Evolutionary conservation across 2,113 vertebrate species (phyloP).

Genomic region (Cheilinus undulatus): DNA sequence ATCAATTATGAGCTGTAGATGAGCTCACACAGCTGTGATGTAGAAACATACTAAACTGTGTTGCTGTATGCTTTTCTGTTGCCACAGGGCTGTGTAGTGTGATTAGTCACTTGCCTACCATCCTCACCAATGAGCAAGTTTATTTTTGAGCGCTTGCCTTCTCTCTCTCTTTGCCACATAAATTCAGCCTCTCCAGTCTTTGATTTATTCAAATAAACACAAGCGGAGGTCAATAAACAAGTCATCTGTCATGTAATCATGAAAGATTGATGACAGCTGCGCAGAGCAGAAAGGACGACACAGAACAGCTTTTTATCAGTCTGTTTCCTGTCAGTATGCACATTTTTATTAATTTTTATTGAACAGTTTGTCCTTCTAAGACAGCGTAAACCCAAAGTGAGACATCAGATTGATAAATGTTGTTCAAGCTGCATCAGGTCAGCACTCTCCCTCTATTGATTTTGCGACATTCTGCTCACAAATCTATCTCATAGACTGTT

Average conservation of each 20-base stretch:
- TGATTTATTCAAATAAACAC: constrained; percentile 11
- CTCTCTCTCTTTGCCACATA: neutral
- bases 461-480: constrained; percentile 37
- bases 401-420: constrained; percentile 39
- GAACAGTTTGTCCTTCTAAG: neutral
- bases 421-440: constrained; percentile 20
- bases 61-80: constrained; percentile 9
- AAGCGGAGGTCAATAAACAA: constrained; percentile 3
- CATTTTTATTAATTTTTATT: neutral
- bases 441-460: constrained; percentile 29
- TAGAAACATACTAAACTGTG: constrained; percentile 2
- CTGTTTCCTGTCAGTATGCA: neutral
- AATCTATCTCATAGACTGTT: constrained; percentile 38
- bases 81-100: neutral
- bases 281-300: neutral
- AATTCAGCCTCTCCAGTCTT: neutral
- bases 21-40: constrained; percentile 24
- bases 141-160: constrained; percentile 6
- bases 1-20: neutral
- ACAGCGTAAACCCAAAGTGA: constrained; percentile 6
- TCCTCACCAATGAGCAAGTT: neutral
- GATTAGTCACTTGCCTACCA: constrained; percentile 16
- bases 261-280: neutral
- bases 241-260: neutral
- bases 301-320: constrained; percentile 16